phyloP scores from a whole-genome alignment of 2,113 vertebrate species.

The Oncorhynchus nerka region DNA sequence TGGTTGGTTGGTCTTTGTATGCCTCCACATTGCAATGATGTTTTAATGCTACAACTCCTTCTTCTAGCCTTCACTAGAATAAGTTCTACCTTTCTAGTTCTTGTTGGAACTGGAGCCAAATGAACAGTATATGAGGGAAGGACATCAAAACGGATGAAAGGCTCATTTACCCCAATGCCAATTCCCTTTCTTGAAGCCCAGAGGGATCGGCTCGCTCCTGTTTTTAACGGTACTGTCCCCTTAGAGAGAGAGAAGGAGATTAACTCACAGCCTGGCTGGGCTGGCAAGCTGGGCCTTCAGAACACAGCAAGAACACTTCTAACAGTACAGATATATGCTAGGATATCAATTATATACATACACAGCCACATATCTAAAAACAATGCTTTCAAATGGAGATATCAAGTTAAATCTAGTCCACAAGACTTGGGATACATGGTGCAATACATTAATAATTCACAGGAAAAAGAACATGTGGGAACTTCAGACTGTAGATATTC shows the following conservation, averaged over 20 bases:
- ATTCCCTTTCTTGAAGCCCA: slow-evolving; percentile 83
- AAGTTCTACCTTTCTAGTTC: slow-evolving; percentile 40
- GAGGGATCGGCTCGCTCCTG: slow-evolving; percentile 79
- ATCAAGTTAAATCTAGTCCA: neutral
- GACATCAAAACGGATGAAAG: slow-evolving; percentile 66
- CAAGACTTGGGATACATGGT: neutral
- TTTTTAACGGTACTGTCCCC: slow-evolving; percentile 81
- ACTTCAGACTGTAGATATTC: neutral
- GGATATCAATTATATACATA: slow-evolving; percentile 13
- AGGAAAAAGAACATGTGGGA: neutral
- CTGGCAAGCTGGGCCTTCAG: slow-evolving; percentile 27
- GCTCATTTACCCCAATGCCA: slow-evolving; percentile 82
- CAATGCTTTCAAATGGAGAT: slow-evolving; percentile 1
- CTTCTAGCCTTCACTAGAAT: slow-evolving; percentile 30
- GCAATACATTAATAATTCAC: neutral
- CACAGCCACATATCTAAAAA: slow-evolving; percentile 37
- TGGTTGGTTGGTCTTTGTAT: slow-evolving; percentile 25
- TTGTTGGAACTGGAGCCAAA: slow-evolving; percentile 56
- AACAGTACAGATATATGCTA: slow-evolving; percentile 20
- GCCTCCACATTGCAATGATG: slow-evolving; percentile 27
- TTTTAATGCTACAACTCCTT: slow-evolving; percentile 11
- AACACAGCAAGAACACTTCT: slow-evolving; percentile 53
- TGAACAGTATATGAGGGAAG: slow-evolving; percentile 47
- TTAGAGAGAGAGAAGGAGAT: slow-evolving; percentile 78
- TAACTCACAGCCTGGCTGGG: slow-evolving; percentile 50